These are phyloP conservation scores for Drosophila repletoides DNA, from an alignment of 1,140 invertebrate species.

Conservation along the genomic window DNA sequence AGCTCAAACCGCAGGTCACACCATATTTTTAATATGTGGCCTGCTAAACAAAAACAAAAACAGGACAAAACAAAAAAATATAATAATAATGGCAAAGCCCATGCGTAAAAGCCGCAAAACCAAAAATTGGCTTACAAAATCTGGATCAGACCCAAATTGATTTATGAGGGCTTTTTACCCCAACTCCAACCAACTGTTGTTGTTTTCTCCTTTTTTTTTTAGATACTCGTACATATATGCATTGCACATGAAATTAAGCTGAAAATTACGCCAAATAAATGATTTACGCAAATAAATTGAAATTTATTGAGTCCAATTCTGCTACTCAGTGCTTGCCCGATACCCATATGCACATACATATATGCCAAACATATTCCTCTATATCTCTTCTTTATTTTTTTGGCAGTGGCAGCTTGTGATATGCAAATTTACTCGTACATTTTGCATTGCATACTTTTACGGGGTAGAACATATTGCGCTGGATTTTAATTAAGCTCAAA, in stretches of 20 bases:
- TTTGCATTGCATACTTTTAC: constrained; percentile 65
- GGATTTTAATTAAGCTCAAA: constrained; percentile 78
- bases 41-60: constrained; percentile 7
- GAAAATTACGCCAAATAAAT: constrained; percentile 80
- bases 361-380: constrained; percentile 8
- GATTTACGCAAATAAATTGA: constrained; percentile 79
- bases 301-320: constrained; percentile 77
- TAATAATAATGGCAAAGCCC: constrained; percentile 22
- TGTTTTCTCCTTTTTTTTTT: constrained; percentile 18
- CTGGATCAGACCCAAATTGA: constrained; percentile 61
- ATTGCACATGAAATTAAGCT: constrained; percentile 70
- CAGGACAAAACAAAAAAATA: constrained; percentile 21
- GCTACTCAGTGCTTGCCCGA: constrained; percentile 14
- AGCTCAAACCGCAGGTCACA: neutral
- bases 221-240: constrained; percentile 35
- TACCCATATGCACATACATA: neutral
- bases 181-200: constrained; percentile 14
- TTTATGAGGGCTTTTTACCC: constrained; percentile 68
- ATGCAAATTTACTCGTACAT: constrained; percentile 69
- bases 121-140: constrained; percentile 78
- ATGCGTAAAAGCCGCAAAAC: constrained; percentile 71
- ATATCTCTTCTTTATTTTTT: constrained; percentile 6
- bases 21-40: constrained; percentile 28
- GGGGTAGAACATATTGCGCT: constrained; percentile 70
- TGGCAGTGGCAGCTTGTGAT: constrained; percentile 66